phyloP scores from a whole-genome alignment of 2,888 invertebrate genomes.

The Drosophila picticornis region DNA sequence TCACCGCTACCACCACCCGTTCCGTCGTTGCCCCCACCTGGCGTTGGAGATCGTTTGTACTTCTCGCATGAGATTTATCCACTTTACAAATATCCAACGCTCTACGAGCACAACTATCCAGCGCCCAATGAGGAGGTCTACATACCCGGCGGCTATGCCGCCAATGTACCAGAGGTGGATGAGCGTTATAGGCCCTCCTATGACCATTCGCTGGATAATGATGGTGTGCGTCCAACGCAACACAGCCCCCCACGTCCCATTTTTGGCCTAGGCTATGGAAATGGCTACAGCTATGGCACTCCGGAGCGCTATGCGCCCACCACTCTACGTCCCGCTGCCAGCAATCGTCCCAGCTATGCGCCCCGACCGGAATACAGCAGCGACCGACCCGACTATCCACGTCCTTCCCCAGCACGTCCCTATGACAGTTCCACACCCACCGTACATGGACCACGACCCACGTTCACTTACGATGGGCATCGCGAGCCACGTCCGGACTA shows the following conservation, averaged over 20 bases:
- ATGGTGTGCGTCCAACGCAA: conserved; percentile 54
- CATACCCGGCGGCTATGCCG: conserved; percentile 84
- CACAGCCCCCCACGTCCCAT: conserved; percentile 81
- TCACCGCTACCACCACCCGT: conserved; percentile 46
- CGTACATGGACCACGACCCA: conserved; percentile 48
- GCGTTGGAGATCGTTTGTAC: conserved; percentile 81
- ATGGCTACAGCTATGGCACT: conserved; percentile 83
- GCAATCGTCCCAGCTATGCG: conserved; percentile 68
- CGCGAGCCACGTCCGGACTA: conserved; percentile 73
- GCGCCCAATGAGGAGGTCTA: conserved; percentile 83
- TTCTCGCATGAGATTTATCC: conserved; percentile 84
- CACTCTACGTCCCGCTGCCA: conserved; percentile 58
- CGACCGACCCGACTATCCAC: conserved; percentile 63
- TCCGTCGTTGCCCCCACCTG: conserved; percentile 51
- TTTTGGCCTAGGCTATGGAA: conserved; percentile 84
- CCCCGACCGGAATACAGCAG: conserved; percentile 63
- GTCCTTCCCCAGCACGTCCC: conserved; percentile 50
- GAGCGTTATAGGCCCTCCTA: conserved; percentile 79
- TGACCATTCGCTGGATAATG: conserved; percentile 51
- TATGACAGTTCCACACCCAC: conserved; percentile 62
- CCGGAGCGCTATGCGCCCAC: conserved; percentile 81
- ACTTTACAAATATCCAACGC: conserved; percentile 83
- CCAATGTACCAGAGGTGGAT: conserved; percentile 83
- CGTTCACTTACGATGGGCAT: conserved; percentile 52
- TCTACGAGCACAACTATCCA: conserved; percentile 85